Base-by-base conservation (phyloP, 2,113 vertebrate species). In the Merops nubicus region DNA sequence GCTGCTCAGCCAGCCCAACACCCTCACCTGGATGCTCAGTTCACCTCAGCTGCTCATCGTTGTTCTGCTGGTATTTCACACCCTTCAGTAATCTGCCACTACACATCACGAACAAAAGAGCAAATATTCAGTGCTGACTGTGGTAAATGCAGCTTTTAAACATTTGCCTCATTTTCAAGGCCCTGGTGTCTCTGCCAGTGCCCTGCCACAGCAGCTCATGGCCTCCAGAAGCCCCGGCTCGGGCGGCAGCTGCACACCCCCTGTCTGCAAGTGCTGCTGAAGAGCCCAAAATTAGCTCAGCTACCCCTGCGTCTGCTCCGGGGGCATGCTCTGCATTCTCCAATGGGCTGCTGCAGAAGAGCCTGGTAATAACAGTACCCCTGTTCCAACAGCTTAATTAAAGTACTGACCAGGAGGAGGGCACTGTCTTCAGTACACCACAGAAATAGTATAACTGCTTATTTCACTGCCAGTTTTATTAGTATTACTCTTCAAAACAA, bases 1-100 rank as follows among this genome's bases (percentile, higher is more conserved):
- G 29, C 68, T 74, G 83, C 88, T 54, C 43, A 13, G 65, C 65
- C 9, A 26, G 4, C 70, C 67, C 70, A 50, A 7, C 8, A 2
- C 3, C 2, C 8, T 4, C 17, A 0, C 3, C 63, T 5, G 4
- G 23, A 3, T 1, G 14, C 22, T 2, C 10, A 0, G 5, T 17
- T 40, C 17, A n/a, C 76, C 75, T 2, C 48, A 3, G n/a, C n/a
- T n/a, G n/a, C 34, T 59, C 29, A 2, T 57, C 25, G 1, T 0
- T 5, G 45, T 43, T 38, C 13, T 33, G 70, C 76, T 74, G 76
- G 1, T 19, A 2, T 26, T 72, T 86, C 73, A 57, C 51, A 65
- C 76, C 34, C 76, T 34, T 25, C 15, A 42, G 21, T 15, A 12
- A 26, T 19, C 76, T 42, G 8, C 53, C 60, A 50, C 62, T 87